A percentile compares a stretch with the other conserved stretches of the same genome.
Evolutionary conservation across 2,888 invertebrate species (phyloP).

Genomic region (Automeris io): DNA sequence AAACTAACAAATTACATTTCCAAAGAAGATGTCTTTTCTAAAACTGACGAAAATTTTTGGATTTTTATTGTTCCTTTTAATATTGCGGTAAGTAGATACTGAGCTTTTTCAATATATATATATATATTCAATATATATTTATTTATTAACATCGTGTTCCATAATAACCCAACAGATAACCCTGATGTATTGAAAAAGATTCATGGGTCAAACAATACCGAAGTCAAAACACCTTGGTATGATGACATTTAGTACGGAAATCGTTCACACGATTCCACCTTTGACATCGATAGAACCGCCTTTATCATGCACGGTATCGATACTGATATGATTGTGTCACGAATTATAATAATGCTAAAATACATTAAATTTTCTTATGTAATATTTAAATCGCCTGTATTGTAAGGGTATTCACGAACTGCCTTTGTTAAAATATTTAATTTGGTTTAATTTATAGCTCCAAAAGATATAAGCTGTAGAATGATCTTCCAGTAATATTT

Average conservation of each 20-base stretch:
- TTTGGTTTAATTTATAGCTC: too few species aligned
- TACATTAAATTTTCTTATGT: slow-evolving; percentile 3
- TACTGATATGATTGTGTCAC: slow-evolving; percentile 17
- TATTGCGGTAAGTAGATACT: too few species aligned
- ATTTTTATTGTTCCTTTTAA: too few species aligned
- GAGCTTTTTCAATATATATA: too few species aligned
- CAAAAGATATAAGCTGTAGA: too few species aligned
- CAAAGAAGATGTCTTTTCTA: too few species aligned
- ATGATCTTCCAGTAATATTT: too few species aligned
- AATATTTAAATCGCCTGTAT: slow-evolving; percentile 3
- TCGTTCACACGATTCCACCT: slow-evolving; percentile 29
- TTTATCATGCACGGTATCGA: slow-evolving; percentile 29
- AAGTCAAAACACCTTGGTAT: slow-evolving; percentile 22
- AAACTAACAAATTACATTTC: too few species aligned
- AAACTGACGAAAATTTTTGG: too few species aligned
- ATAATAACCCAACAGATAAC: slow-evolving; percentile 8
- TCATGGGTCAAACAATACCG: neutral
- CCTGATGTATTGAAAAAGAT: neutral
- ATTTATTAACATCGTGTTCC: neutral
- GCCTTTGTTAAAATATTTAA: too few species aligned
- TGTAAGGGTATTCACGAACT: too few species aligned
- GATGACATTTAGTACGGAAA: slow-evolving; percentile 21
- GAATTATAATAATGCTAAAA: slow-evolving; percentile 5
- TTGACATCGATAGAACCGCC: slow-evolving; percentile 28
- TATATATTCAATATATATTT: too few species aligned